Evolutionary conservation across 2,888 invertebrate genomes (phyloP).

Genomic region (Drosophila pseudotakahashii): DNA sequence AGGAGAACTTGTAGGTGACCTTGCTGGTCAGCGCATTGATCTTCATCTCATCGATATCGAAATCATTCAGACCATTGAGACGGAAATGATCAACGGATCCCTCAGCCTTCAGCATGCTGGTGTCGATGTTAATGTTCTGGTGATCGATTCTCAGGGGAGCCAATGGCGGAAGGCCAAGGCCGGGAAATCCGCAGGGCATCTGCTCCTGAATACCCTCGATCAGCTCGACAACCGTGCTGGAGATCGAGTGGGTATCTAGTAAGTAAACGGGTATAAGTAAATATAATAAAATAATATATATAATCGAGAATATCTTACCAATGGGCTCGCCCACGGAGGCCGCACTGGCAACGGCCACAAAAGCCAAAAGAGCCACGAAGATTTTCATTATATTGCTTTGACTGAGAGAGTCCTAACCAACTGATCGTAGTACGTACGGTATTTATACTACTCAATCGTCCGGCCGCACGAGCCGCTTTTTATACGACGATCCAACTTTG

Average conservation of each 20-base stretch:
- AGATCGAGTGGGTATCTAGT: slow-evolving; percentile 70
- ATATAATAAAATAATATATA: too few species aligned
- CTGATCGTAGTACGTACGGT: slow-evolving; percentile 63
- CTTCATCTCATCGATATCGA: slow-evolving; percentile 74
- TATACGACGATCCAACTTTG: slow-evolving; percentile 59
- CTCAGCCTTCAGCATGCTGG: slow-evolving; percentile 47
- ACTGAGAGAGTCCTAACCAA: slow-evolving; percentile 45
- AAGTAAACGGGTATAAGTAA: background rate
- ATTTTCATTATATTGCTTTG: slow-evolving; percentile 72
- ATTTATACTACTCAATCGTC: slow-evolving; percentile 67
- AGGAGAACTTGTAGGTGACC: slow-evolving; percentile 70
- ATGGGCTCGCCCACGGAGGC: slow-evolving; percentile 57
- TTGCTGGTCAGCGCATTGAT: slow-evolving; percentile 77
- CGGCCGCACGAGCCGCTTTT: slow-evolving; percentile 54
- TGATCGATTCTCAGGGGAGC: slow-evolving; percentile 76
- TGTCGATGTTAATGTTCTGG: slow-evolving; percentile 65
- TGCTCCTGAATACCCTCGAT: slow-evolving; percentile 68
- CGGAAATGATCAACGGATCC: slow-evolving; percentile 72
- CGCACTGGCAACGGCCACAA: slow-evolving; percentile 71
- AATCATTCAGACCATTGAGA: slow-evolving; percentile 76
- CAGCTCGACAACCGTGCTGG: slow-evolving; percentile 59
- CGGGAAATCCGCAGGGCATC: slow-evolving; percentile 81
- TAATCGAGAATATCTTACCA: slow-evolving; percentile 61
- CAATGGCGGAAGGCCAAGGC: slow-evolving; percentile 75
- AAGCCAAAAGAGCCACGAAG: slow-evolving; percentile 73